Percentiles rank a stretch among this genome's conserved stretches.
Conservation (phyloP, 2,888 invertebrate genomes). For the Drosophila fungiperda region DNA sequence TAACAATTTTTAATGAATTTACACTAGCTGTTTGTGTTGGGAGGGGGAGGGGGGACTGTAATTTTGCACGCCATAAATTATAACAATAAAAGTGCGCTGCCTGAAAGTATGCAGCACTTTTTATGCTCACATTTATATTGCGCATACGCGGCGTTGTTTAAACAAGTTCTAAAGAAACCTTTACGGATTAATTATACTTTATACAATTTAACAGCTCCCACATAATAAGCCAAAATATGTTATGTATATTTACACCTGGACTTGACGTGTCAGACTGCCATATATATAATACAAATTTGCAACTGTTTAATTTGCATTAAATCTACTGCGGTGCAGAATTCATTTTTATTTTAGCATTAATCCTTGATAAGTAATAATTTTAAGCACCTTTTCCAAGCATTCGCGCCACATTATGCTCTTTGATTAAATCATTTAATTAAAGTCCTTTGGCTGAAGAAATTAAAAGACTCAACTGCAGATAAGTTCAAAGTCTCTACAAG, state of each 20-base stretch:
- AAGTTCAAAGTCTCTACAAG: constrained; percentile 6
- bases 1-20: constrained; percentile 49
- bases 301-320: background rate
- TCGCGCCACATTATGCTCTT: background rate
- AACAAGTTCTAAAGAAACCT: background rate
- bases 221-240: background rate
- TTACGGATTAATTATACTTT: background rate
- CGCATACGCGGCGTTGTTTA: constrained; percentile 40
- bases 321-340: background rate
- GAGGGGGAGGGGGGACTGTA: constrained; percentile 19
- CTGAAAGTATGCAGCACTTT: constrained; percentile 45
- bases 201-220: background rate
- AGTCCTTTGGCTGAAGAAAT: constrained; percentile 34
- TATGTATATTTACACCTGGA: background rate
- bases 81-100: constrained; percentile 23
- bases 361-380: background rate
- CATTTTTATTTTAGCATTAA: background rate
- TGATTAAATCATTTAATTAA: background rate
- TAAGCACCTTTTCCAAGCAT: background rate
- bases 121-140: constrained; percentile 11
- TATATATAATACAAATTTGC: background rate
- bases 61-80: constrained; percentile 36
- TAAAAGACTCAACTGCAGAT: constrained; percentile 25
- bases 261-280: background rate
- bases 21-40: constrained; percentile 54